These are phyloP conservation scores for Schrankia costaestrigalis DNA, from an alignment of 2,888 invertebrate genomes.

Conservation along the genomic window DNA sequence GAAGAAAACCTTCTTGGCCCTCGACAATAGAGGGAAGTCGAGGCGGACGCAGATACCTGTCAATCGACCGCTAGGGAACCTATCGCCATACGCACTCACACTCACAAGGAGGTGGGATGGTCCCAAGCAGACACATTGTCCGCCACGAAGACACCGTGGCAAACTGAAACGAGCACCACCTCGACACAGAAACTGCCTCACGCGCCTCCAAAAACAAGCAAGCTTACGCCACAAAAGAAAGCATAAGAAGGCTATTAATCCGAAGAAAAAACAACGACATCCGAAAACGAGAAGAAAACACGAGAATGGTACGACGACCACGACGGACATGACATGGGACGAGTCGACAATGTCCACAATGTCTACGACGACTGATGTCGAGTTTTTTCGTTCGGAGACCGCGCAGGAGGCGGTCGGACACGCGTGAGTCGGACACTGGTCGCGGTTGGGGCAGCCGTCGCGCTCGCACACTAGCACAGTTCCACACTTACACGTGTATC, in stretches of 20 bases:
- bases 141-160: slow-evolving; percentile 65
- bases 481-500: slow-evolving; percentile 70
- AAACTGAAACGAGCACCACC: slow-evolving; percentile 70
- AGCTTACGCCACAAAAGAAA: slow-evolving; percentile 69
- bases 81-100: slow-evolving; percentile 87
- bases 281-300: slow-evolving; percentile 79
- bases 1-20: slow-evolving; percentile 87
- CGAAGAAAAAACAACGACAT: slow-evolving; percentile 76
- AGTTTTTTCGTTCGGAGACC: slow-evolving; percentile 81
- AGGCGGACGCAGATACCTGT: slow-evolving; percentile 86
- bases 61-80: slow-evolving; percentile 84
- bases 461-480: slow-evolving; percentile 75
- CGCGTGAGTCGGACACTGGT: slow-evolving; percentile 72
- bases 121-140: slow-evolving; percentile 56
- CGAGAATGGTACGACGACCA: slow-evolving; percentile 71
- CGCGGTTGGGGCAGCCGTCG: slow-evolving; percentile 75
- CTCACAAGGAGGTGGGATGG: slow-evolving; percentile 64
- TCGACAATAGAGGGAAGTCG: slow-evolving; percentile 87
- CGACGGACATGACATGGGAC: slow-evolving; percentile 72
- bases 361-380: slow-evolving; percentile 75
- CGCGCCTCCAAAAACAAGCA: slow-evolving; percentile 71
- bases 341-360: slow-evolving; percentile 76
- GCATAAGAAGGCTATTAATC: slow-evolving; percentile 73
- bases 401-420: slow-evolving; percentile 79
- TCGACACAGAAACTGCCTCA: slow-evolving; percentile 69